Base-by-base conservation (phyloP, 2,888 invertebrate genomes). In the Rugalucina vietnamica region DNA sequence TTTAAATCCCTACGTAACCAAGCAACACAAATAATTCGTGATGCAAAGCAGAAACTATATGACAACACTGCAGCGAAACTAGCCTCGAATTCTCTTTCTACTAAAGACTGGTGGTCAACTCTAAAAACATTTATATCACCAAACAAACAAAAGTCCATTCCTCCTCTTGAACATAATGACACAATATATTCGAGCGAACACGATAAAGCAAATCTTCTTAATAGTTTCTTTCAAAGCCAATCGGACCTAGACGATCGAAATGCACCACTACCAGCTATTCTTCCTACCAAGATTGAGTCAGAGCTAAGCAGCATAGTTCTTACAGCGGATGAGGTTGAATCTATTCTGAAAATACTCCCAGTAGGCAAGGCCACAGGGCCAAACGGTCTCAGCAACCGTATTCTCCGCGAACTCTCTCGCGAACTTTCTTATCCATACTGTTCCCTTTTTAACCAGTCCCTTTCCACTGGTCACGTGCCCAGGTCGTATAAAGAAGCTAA, bases 121-220 rank as follows among this genome's bases (percentile, higher is more conserved):
- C 10, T 60, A n/a, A 60, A 60, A 60, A 60, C 60, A 60, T 60
- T 60, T n/a, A 60, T 60, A 12, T 8, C 24, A 8, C 8, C 60
- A 12, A 8, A n/a, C n/a, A 10, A n/a, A 8, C 10, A 27, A n/a
- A 27, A 12, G 12, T 10, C n/a, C 60, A 27, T 8, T 60, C 8
- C 60, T 39, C 24, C 72, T 39, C n/a, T 50, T 39, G 49, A 73
- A 49, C 29, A 37, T 21, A 73, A 73, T 73, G 73, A 49, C 21
- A 14, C 24, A 5, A 73, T 73, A 10, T 39, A 14, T 27, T 43
- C 24, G 14, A 27, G 24, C 14, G 43, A 29, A 1, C 34, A 37
- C 5, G 73, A 73, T 21, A 73, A 73, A 24, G 73, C 73, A 4
- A 36, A 27, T 24, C 27, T 49, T n/a, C 24, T 73, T 27, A 73